Percentiles rank a stretch among this genome's conserved stretches.
phyloP scores from a whole-genome alignment of 2,797 vertebrate genomes.

The Danio tinwini region DNA sequence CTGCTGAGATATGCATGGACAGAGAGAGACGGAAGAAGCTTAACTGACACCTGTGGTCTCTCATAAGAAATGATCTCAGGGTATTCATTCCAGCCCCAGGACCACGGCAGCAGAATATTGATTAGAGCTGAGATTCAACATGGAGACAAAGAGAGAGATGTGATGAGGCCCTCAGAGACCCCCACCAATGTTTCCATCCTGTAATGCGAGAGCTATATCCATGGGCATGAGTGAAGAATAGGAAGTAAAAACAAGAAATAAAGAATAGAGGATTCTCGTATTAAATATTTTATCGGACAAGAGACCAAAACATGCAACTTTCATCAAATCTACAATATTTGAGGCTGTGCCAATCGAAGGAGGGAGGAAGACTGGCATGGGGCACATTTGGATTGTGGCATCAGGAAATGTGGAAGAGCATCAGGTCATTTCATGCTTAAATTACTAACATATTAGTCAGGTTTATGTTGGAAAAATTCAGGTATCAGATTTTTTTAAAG shows the following conservation, averaged over 20 bases:
- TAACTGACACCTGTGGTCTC: slow-evolving; percentile 34
- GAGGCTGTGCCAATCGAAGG: slow-evolving; percentile 34
- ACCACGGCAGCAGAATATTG: slow-evolving; percentile 48
- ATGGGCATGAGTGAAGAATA: slow-evolving; percentile 30
- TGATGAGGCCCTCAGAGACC: slow-evolving; percentile 49
- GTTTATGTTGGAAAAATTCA: neutral
- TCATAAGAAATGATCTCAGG: slow-evolving; percentile 34
- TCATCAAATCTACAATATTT: slow-evolving; percentile 55
- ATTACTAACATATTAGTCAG: neutral
- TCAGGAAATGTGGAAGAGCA: slow-evolving; percentile 8
- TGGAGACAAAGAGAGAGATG: slow-evolving; percentile 43
- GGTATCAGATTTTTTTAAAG: neutral
- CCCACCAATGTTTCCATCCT: slow-evolving; percentile 54
- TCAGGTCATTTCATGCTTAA: neutral
- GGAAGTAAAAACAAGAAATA: slow-evolving; percentile 56
- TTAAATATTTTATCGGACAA: slow-evolving; percentile 62
- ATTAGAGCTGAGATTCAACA: slow-evolving; percentile 49
- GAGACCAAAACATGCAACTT: slow-evolving; percentile 47
- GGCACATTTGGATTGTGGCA: slow-evolving; percentile 33
- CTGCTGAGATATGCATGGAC: slow-evolving; percentile 41
- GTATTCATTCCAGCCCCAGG: slow-evolving; percentile 41
- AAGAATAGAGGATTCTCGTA: slow-evolving; percentile 37
- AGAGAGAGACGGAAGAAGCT: slow-evolving; percentile 25
- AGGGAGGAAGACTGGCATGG: slow-evolving; percentile 28
- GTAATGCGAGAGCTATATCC: slow-evolving; percentile 47